These are phyloP conservation scores for Callimico goeldii DNA, from an alignment of 2,797 vertebrate species.

Conservation along the genomic window DNA sequence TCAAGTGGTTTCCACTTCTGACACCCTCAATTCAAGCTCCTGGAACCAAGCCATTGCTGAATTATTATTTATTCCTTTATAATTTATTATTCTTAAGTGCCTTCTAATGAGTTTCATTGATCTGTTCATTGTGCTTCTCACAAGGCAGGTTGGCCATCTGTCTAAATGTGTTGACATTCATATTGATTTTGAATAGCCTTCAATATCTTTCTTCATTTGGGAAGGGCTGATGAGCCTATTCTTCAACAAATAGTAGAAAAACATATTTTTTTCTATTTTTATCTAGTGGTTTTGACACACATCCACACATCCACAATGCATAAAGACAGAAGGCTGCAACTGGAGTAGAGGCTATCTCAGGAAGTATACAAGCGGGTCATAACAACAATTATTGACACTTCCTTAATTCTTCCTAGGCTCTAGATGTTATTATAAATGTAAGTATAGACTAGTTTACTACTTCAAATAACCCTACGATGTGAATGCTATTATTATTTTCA, in stretches of 20 bases:
- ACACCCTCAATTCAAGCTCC: not conserved
- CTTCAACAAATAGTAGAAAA: slow-evolving; percentile 12
- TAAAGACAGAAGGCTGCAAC: not conserved
- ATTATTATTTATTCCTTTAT: slow-evolving; percentile 17
- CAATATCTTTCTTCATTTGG: slow-evolving; percentile 32
- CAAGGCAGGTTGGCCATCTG: not conserved
- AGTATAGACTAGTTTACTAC: not conserved
- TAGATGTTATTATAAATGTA: not conserved
- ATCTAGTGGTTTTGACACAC: not conserved
- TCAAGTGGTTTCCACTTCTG: not conserved
- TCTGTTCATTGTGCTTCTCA: slow-evolving; percentile 41
- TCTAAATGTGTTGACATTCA: not conserved
- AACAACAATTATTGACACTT: not conserved
- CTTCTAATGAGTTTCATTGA: slow-evolving; percentile 54
- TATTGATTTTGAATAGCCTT: slow-evolving; percentile 53
- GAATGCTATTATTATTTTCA: not conserved
- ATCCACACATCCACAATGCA: not conserved
- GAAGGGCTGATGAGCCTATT: not conserved
- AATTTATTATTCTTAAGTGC: slow-evolving; percentile 37
- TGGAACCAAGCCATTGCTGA: not conserved
- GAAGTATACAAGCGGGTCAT: not conserved
- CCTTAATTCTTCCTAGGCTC: not conserved
- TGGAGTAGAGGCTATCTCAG: not conserved
- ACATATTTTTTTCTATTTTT: not conserved
- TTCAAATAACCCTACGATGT: not conserved